Conservation (phyloP, 2,888 invertebrate species). For the Vanessa cardui region DNA sequence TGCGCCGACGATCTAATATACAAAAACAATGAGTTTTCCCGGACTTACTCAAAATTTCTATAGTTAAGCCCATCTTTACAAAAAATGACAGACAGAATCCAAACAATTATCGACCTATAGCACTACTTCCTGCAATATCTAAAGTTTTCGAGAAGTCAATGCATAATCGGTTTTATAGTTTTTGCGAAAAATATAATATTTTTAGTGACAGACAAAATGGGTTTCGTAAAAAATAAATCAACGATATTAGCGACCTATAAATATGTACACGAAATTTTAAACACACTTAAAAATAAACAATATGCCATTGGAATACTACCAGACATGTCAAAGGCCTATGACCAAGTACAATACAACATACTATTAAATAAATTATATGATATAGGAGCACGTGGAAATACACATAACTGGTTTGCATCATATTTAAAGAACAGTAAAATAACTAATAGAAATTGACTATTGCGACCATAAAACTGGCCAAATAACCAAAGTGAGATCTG, state of each 20-base stretch:
- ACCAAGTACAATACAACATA: slow-evolving; percentile 30
- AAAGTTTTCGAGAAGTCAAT: background rate
- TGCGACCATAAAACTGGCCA: too few relatives aligned
- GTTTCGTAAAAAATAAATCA: slow-evolving; percentile 1
- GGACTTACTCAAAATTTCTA: background rate
- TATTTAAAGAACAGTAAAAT: too few relatives aligned
- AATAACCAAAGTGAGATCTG: too few relatives aligned
- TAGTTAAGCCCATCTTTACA: background rate
- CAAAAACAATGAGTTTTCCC: background rate
- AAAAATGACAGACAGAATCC: background rate
- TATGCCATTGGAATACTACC: slow-evolving; percentile 17
- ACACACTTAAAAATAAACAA: background rate
- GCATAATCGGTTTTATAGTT: background rate
- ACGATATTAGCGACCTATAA: slow-evolving; percentile 3
- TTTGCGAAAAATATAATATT: slow-evolving; percentile 5
- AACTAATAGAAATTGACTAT: too few relatives aligned
- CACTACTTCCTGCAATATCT: background rate
- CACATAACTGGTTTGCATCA: too few relatives aligned
- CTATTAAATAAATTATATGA: slow-evolving; percentile 14
- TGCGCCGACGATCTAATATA: background rate
- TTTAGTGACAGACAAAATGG: background rate
- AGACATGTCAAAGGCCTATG: slow-evolving; percentile 44
- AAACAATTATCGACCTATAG: slow-evolving; percentile 1
- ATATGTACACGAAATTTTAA: slow-evolving; percentile 3
- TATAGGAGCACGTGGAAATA: background rate